phyloP scores from a whole-genome alignment of 2,113 vertebrate species.

The Prunella himalayana region DNA sequence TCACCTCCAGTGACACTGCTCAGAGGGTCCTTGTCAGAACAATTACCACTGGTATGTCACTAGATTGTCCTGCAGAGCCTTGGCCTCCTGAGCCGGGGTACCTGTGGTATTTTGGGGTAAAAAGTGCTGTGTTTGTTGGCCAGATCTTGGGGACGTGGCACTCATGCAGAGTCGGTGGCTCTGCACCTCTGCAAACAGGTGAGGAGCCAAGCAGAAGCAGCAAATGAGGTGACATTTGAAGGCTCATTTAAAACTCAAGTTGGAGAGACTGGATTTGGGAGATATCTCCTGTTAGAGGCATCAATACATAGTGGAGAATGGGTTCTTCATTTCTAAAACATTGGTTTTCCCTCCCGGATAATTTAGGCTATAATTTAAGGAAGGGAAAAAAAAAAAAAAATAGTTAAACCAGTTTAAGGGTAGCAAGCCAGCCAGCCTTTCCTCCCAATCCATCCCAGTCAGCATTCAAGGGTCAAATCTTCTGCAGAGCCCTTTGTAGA shows the following conservation, averaged over 20 bases:
- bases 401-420: neutral
- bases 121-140: neutral
- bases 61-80: neutral
- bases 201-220: neutral
- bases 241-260: neutral
- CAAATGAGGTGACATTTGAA: neutral
- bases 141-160: neutral
- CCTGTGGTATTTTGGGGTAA: neutral
- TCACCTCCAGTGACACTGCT: slow-evolving; percentile 63
- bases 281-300: neutral
- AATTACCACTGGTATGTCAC: slow-evolving; percentile 53
- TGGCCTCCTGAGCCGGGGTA: neutral
- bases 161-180: neutral
- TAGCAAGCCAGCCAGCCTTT: neutral
- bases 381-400: neutral
- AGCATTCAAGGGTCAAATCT: neutral
- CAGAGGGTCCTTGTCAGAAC: slow-evolving; percentile 64
- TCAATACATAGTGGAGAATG: neutral
- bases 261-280: neutral
- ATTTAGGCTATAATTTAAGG: neutral
- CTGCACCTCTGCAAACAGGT: neutral
- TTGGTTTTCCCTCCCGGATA: neutral
- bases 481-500: slow-evolving; percentile 15
- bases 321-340: neutral
- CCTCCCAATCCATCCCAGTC: neutral